phyloP scores from a whole-genome alignment of 1,140 invertebrate species.

The Elymnias hypermnestra region DNA sequence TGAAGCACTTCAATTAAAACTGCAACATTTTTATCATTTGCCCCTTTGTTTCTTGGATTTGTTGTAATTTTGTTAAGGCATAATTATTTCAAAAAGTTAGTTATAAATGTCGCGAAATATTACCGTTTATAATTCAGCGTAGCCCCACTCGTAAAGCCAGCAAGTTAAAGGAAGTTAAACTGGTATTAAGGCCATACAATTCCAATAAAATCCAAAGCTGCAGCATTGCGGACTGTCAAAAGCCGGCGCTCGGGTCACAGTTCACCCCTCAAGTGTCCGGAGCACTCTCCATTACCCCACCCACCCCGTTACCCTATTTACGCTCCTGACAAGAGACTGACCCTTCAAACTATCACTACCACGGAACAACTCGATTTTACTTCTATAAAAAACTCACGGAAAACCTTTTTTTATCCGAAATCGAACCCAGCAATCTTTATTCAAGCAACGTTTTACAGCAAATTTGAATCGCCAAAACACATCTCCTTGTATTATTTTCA shows the following conservation, averaged over 20 bases:
- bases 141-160: not conserved
- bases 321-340: slow-evolving; percentile 30
- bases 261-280: slow-evolving; percentile 46
- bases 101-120: not conserved
- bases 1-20: too few species aligned
- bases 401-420: too few species aligned
- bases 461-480: too few species aligned
- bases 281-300: slow-evolving; percentile 33
- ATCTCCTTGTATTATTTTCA: too few species aligned
- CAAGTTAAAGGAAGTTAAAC: slow-evolving; percentile 2
- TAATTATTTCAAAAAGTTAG: not conserved
- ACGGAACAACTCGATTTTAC: slow-evolving; percentile 9
- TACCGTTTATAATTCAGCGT: slow-evolving; percentile 4
- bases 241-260: slow-evolving; percentile 41
- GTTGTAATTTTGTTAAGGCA: too few species aligned
- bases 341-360: slow-evolving; percentile 26
- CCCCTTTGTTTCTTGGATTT: too few species aligned
- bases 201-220: slow-evolving; percentile 32
- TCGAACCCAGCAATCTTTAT: too few species aligned
- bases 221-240: slow-evolving; percentile 60
- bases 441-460: too few species aligned
- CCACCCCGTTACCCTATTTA: slow-evolving; percentile 22
- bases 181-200: slow-evolving; percentile 26
- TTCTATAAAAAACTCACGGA: too few species aligned
- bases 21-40: not conserved